phyloP scores from a whole-genome alignment of 2,888 invertebrate species.

The Ceriagrion tenellum region DNA sequence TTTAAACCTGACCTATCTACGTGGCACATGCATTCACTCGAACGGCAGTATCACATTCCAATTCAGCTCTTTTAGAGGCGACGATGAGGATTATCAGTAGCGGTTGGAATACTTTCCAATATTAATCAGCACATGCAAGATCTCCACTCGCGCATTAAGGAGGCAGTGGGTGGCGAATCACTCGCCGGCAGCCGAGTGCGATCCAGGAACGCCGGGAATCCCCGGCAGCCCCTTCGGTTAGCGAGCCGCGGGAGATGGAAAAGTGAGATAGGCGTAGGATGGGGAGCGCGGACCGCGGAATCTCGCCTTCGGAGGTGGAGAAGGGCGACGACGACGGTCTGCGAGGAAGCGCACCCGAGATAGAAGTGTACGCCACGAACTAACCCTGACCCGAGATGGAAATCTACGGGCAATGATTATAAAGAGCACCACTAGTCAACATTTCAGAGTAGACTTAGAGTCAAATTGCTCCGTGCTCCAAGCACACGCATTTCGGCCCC shows the following conservation, averaged over 20 bases:
- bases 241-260: not conserved
- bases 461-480: not conserved
- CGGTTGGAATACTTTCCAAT: not conserved
- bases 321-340: not conserved
- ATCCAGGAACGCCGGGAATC: not conserved
- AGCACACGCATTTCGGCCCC: no score
- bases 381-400: not conserved
- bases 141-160: not conserved
- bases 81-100: not conserved
- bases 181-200: not conserved
- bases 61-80: not conserved
- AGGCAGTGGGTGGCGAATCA: not conserved
- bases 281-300: not conserved
- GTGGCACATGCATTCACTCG: not conserved
- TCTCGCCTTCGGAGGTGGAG: not conserved
- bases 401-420: not conserved
- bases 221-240: not conserved
- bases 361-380: slow-evolving; percentile 5
- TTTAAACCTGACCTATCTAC: not conserved
- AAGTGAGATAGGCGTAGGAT: not conserved
- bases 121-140: not conserved
- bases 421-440: not conserved
- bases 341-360: not conserved
- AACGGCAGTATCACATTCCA: not conserved
- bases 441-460: not conserved